Percentiles rank a stretch among this genome's conserved stretches.
phyloP scores from a whole-genome alignment of 2,888 invertebrate genomes.

The Agrotis ipsilon region DNA sequence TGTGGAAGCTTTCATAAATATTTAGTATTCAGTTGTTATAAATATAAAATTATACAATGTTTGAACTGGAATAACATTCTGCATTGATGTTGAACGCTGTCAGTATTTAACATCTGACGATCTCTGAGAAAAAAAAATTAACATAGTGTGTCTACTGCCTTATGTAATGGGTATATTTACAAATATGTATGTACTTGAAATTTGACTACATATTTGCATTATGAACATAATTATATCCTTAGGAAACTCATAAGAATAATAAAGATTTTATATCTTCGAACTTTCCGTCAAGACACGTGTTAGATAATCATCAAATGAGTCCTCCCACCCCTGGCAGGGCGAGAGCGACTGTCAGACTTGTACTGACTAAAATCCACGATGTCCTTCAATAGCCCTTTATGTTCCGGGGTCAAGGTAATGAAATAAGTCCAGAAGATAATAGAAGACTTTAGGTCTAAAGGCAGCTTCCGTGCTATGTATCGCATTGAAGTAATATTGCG shows the following conservation, averaged over 20 bases:
- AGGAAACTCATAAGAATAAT: not conserved
- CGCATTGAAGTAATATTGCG: not conserved
- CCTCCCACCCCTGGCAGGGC: too few relatives aligned
- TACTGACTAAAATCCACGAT: too few relatives aligned
- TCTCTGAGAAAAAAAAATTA: not conserved
- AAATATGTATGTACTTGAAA: not conserved
- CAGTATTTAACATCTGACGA: slow-evolving; percentile 1
- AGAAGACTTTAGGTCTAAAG: too few relatives aligned
- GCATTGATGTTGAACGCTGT: slow-evolving; percentile 29
- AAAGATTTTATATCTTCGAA: not conserved
- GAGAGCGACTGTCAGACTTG: too few relatives aligned
- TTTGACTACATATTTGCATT: too few relatives aligned
- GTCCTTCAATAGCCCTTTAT: too few relatives aligned
- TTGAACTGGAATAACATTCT: slow-evolving; percentile 23
- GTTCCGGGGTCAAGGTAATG: too few relatives aligned
- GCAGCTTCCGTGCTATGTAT: too few relatives aligned
- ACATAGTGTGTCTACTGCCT: not conserved
- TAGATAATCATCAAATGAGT: too few relatives aligned
- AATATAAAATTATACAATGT: slow-evolving; percentile 38
- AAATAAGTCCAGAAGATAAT: too few relatives aligned
- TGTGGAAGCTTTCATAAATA: slow-evolving; percentile 15
- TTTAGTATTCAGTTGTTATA: slow-evolving; percentile 8
- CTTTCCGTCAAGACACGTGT: not conserved
- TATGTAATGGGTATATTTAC: not conserved
- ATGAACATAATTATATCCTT: not conserved